A percentile compares a stretch with the other conserved stretches of the same genome.
Conservation (phyloP, 2,888 invertebrate genomes). For the Latheticus oryzae region DNA sequence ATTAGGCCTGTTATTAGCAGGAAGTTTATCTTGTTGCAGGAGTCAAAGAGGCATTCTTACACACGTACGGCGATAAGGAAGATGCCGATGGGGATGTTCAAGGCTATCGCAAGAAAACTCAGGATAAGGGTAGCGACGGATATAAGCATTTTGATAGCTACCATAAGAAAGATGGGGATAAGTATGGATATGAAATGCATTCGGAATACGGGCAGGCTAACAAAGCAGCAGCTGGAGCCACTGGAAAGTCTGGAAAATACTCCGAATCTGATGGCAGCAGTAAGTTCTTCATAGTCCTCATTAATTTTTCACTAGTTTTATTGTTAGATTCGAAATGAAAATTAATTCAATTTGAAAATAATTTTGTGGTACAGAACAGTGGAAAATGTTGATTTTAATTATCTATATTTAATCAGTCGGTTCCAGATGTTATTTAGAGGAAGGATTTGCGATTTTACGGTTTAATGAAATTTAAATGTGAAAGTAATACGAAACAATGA, state of each 20-base stretch:
- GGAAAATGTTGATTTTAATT: background rate
- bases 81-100: constrained; percentile 68
- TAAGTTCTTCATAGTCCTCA: no score
- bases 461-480: constrained; percentile 29
- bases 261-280: constrained; percentile 35
- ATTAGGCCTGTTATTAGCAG: constrained; percentile 1
- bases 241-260: constrained; percentile 60
- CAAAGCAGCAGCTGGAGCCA: constrained; percentile 65
- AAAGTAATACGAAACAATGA: constrained; percentile 23
- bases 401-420: constrained; percentile 10
- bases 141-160: constrained; percentile 79
- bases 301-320: no score
- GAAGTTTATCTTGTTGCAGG: constrained; percentile 52
- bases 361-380: background rate
- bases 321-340: background rate
- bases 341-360: background rate
- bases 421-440: constrained; percentile 11
- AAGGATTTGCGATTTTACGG: constrained; percentile 18
- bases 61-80: constrained; percentile 71
- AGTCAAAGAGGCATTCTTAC: constrained; percentile 69
- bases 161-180: constrained; percentile 79
- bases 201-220: constrained; percentile 71
- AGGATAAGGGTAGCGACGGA: constrained; percentile 76
- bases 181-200: constrained; percentile 78
- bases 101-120: constrained; percentile 74